These are phyloP conservation scores for Phalacrocorax carbo DNA, from an alignment of 2,113 vertebrate genomes.

Conservation along the genomic window DNA sequence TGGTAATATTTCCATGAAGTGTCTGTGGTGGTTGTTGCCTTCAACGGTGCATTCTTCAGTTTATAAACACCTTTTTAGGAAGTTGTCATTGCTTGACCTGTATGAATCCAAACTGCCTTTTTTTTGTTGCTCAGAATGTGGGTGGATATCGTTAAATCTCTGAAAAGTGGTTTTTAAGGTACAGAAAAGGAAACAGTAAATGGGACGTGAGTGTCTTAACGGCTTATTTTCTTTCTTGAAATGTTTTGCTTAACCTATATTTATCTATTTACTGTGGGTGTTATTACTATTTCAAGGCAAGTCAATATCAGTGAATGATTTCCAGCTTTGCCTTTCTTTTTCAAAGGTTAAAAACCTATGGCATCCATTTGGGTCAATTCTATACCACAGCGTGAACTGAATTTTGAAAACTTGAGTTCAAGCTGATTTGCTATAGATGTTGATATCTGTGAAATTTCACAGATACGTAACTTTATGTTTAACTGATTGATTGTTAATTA, in stretches of 20 bases:
- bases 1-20: neutral
- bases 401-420: neutral
- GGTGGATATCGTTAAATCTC: neutral
- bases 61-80: neutral
- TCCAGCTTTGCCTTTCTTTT: neutral
- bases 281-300: neutral
- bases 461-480: neutral
- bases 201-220: neutral
- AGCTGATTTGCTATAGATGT: neutral
- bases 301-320: neutral
- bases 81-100: fast-evolving
- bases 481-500: neutral
- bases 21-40: neutral
- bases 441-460: conserved; percentile 1
- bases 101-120: neutral
- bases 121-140: neutral
- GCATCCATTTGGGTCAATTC: neutral
- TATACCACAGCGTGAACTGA: neutral
- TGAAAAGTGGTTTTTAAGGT: neutral
- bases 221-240: neutral
- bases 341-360: neutral
- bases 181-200: neutral
- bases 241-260: neutral
- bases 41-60: fast-evolving
- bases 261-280: neutral